Evolutionary conservation across 2,797 vertebrate genomes (phyloP), one percentile per base, ranked within the genome.

Genomic region (Darevskia nairensis): DNA sequence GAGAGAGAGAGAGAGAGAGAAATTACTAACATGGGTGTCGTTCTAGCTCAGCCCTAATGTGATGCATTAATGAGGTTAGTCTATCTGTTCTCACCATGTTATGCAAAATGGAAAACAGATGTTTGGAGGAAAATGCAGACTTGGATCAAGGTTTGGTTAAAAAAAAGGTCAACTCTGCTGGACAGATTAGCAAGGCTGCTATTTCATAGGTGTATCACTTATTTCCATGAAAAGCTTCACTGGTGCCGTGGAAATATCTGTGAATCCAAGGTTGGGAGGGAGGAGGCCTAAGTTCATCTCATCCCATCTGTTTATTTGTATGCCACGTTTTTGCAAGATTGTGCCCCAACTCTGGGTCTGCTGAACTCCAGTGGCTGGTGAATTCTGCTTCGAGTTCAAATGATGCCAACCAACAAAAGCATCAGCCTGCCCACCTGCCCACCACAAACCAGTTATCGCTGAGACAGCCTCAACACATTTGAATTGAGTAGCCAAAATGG

Each of bases 161-260:
- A 55, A 55, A 2, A 76, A 17, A n/a, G n/a, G 86, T 71, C 84
- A n/a, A 89, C 2, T 9, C 9, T 29, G 8, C 9, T 89, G 41
- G 92, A 91, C 88, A 39, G 19, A 82, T 88, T 76, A 76, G 27
- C 4, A 89, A 72, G 72, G 8, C 8, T 76, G 17, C 0, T 0
- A 10, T 88, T 91, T 88, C 81, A 76, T 86, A 79, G 32, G 35
- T 64, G 17, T 15, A 90, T 41, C 41, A 77, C 0, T 19, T 74
- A 78, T 91, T 85, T 82, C 0, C 6, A 35, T 81, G 87, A 21
- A 13, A 4, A 35, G 8, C 5, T 89, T 8, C 81, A n/a, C 59
- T 78, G 71, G 87, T 25, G 1, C 7, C 61, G 19, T 80, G 2
- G 25, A 89, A 91, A 88, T 82, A 88, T 46, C 64, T n/a, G 39